phyloP scores from a whole-genome alignment of 2,113 vertebrate genomes.

The Macroglossus sobrinus region DNA sequence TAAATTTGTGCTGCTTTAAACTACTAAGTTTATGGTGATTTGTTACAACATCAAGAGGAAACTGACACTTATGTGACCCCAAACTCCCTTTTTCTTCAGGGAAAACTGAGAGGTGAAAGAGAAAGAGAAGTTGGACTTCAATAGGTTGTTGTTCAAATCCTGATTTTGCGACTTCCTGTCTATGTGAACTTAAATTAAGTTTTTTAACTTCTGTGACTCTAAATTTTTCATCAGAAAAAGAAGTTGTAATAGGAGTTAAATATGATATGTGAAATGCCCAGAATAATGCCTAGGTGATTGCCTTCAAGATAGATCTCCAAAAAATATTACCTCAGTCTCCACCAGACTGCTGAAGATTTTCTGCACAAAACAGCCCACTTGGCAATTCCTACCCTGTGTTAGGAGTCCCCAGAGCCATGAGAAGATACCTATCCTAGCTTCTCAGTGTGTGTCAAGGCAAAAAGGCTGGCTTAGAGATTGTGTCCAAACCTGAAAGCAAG shows the following conservation, averaged over 20 bases:
- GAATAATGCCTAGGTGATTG: not conserved
- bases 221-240: not conserved
- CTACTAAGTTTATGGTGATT: not conserved
- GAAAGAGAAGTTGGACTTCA: conserved; percentile 7
- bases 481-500: not conserved
- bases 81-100: not conserved
- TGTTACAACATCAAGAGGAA: not conserved
- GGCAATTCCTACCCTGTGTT: not conserved
- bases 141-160: not conserved
- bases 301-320: not conserved
- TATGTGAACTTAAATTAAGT: not conserved
- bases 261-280: not conserved
- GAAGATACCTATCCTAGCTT: not conserved
- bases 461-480: not conserved
- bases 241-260: not conserved
- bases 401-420: not conserved
- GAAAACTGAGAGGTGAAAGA: not conserved
- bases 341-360: not conserved
- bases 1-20: not conserved
- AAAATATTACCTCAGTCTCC: not conserved
- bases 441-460: not conserved
- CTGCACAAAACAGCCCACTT: not conserved
- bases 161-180: conserved; percentile 7
- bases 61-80: not conserved
- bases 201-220: not conserved